Evolutionary conservation across 1,140 invertebrate genomes (phyloP).

Genomic region (Sogatella furcifera): DNA sequence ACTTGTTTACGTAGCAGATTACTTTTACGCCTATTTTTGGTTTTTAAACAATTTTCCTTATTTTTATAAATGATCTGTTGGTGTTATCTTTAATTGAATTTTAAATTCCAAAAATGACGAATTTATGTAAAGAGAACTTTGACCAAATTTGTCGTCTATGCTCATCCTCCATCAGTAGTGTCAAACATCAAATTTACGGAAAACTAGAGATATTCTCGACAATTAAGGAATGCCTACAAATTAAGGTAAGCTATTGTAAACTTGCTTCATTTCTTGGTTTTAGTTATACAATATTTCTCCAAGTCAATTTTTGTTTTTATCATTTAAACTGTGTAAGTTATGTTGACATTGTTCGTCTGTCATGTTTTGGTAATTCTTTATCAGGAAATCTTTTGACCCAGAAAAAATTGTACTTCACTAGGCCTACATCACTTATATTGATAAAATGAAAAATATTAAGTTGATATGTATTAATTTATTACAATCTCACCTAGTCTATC

Average conservation of each 20-base stretch:
- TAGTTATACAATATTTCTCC: no score
- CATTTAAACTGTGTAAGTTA: no score
- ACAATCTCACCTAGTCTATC: no score
- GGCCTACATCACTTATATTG: no score
- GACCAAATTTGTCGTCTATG: not conserved
- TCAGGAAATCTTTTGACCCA: no score
- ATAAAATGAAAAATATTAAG: no score
- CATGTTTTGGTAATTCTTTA: no score
- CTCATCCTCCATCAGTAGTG: not conserved
- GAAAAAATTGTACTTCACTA: no score
- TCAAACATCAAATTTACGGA: not conserved
- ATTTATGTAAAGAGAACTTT: not conserved
- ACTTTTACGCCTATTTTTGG: not conserved
- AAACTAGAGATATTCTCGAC: not conserved
- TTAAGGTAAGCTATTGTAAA: not conserved
- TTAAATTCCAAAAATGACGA: not conserved
- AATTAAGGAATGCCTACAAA: not conserved
- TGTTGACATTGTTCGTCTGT: no score
- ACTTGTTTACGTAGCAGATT: slow-evolving; percentile 1
- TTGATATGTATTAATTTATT: no score
- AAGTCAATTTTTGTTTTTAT: no score
- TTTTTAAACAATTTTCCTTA: not conserved
- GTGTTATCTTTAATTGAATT: not conserved
- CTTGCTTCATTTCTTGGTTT: not conserved
- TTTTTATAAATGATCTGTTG: not conserved